Base-by-base conservation (phyloP, 1,140 invertebrate species). In the Drosophila neocordata region DNA sequence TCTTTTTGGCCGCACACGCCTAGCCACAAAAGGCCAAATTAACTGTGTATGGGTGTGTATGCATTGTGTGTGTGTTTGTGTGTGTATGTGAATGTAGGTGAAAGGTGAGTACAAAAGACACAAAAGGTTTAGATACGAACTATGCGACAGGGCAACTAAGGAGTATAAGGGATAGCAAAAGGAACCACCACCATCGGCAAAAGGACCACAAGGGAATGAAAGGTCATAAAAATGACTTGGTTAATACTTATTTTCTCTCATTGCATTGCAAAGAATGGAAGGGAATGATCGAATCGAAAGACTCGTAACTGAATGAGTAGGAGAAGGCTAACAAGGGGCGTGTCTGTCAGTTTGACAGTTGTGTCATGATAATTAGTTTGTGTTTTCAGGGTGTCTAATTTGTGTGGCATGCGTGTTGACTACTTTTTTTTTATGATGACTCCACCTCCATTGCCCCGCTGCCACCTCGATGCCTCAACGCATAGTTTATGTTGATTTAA, bases 401-500 rank as follows among this genome's bases (percentile, higher is more conserved):
- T 67, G 65, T 59, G 82, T 81, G 76, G 82, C 77, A 67, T 79
- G 81, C 77, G 79, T 70, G 71, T 64, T 67, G 72, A 56, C 69
- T 87, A 59, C 48, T 59, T 69, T 82, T 31, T 24, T 31, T 87
- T 87, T 88, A 88, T 82, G 74, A 75, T 67, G 41, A 18, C 41
- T 44, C 13, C 41, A 44, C 41, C 41, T 44, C 41, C 13, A 7
- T 8, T 15, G 13, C 38, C 13, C 15, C 41, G 13, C 15, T 13
- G 13, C 41, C 37, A n/a, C 12, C 37, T 38, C 48, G 48, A 52
- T 24, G 48, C 48, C 24, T 75, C 55, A 52, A 67, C 60, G 65
- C 70, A 73, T 87, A 83, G 79, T 88, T 83, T 88, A 88, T 89
- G 84, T 77, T 77, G 84, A 88, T 83, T 89, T 69, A 63, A 88